Base-by-base conservation (phyloP, 30 jellyfish, hydroid and myxozoan genomes). In the Catostylus mosaicus region DNA sequence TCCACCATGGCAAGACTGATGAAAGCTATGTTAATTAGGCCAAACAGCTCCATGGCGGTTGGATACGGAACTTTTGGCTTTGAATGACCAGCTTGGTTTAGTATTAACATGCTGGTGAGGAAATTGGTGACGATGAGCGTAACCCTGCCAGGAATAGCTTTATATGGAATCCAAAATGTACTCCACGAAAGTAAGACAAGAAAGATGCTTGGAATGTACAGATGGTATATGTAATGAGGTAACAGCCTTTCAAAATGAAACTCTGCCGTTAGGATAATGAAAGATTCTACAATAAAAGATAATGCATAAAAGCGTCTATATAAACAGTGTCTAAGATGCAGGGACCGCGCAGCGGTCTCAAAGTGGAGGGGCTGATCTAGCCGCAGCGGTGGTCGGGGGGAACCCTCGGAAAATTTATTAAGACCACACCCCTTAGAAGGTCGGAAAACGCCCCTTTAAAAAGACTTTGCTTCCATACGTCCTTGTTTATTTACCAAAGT, bases 101-200 rank as follows among this genome's bases (percentile, higher is more conserved):
- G 56, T 31, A 83, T 38, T 34, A 83, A 50, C 57, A 83, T 43
- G 11, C 81, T 83, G 11, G 93, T 29, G 26, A 83, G 80, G 72
- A 83, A 83, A 48, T 67, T 83, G 19, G 93, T 83, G 40, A 70
- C 88, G 57, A 83, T 70, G 9, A 83, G 75, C 4, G 93, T 83
- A 30, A 83, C 93, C 32, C 93, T 69, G 9, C 81, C 93, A 43
- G 93, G 93, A 0, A 83, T 87, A 22, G 93, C 93, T 6, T 33
- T 66, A 8, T 61, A 22, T 27, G 93, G 87, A 54, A 83, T 67
- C 93, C 93, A 83, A 16, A 83, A 71, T 30, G 80, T 83, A 38
- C 85, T 63, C 87, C 87, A 83, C 3, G 93, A 63, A 20, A 83
- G 46, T 14, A 33, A 4, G 8, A 83, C 93, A 12, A 83, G 80